Percentiles rank a stretch among this genome's conserved stretches.
phyloP scores from a whole-genome alignment of 1,140 invertebrate species.

The Bombus turneri region DNA sequence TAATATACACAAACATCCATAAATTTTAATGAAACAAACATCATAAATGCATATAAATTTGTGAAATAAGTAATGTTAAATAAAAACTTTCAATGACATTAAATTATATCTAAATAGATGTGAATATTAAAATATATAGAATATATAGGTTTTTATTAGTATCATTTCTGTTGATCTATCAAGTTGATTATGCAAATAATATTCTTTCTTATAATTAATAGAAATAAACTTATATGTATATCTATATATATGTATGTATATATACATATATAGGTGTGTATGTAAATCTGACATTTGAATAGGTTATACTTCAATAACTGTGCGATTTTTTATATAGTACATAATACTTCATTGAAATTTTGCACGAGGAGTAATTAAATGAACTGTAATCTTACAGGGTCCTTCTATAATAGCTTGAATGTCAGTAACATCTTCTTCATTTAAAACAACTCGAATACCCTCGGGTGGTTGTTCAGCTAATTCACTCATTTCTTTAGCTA shows the following conservation, averaged over 20 bases:
- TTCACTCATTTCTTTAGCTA: constrained; percentile 92
- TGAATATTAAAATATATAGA: not conserved
- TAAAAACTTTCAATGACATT: not conserved
- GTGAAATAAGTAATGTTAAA: not conserved
- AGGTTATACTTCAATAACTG: constrained; percentile 28
- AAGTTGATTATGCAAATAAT: not conserved
- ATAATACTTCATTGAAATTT: constrained; percentile 1
- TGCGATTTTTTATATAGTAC: not conserved
- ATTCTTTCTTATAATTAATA: not conserved
- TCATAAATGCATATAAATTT: not conserved
- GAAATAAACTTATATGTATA: constrained; percentile 1
- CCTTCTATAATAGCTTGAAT: constrained; percentile 96
- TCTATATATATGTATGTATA: not conserved
- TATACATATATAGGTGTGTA: not conserved
- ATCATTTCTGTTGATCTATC: not conserved
- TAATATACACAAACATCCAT: not conserved
- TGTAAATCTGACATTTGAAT: constrained; percentile 29
- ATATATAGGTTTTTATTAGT: not conserved
- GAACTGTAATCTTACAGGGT: constrained; percentile 85
- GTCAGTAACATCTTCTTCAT: constrained; percentile 95
- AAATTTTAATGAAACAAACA: not conserved
- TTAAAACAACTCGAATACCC: constrained; percentile 93
- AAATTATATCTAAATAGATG: not conserved
- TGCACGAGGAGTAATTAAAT: not conserved
- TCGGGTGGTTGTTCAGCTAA: constrained; percentile 91